These are phyloP conservation scores for Sebastolobus altivelis DNA, from an alignment of 2,797 vertebrate genomes.

Conservation along the genomic window DNA sequence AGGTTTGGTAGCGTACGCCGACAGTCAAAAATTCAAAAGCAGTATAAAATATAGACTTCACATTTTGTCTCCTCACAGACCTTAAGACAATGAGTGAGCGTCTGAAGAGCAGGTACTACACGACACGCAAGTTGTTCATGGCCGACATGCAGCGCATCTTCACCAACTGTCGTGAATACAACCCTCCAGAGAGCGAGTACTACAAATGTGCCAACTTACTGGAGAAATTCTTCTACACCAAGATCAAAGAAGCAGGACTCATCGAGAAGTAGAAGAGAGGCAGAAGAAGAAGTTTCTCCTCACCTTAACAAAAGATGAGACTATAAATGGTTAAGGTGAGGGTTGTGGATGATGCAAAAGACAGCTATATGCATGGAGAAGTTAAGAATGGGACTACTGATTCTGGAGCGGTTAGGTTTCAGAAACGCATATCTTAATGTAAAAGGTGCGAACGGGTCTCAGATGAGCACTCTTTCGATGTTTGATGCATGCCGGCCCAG, in stretches of 20 bases:
- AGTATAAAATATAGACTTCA: neutral
- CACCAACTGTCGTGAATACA: slow-evolving; percentile 99
- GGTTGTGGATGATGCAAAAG: slow-evolving; percentile 14
- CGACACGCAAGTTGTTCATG: slow-evolving; percentile 98
- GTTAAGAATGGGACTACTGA: slow-evolving; percentile 62
- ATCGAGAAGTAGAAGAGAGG: slow-evolving; percentile 89
- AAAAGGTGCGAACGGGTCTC: slow-evolving; percentile 39
- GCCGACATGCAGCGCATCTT: slow-evolving; percentile 99
- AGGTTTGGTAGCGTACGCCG: neutral
- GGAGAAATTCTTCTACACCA: slow-evolving; percentile 99
- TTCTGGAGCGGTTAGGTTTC: slow-evolving; percentile 38
- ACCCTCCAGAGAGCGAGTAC: slow-evolving; percentile 98
- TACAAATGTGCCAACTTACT: slow-evolving; percentile 99
- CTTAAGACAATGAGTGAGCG: slow-evolving; percentile 99
- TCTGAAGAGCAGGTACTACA: slow-evolving; percentile 98
- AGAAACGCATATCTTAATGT: slow-evolving; percentile 42
- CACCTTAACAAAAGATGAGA: slow-evolving; percentile 14
- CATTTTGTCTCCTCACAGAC: slow-evolving; percentile 82
- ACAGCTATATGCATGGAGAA: slow-evolving; percentile 12
- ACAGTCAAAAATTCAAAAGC: neutral
- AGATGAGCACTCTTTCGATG: slow-evolving; percentile 40
- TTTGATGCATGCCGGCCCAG: slow-evolving; percentile 40
- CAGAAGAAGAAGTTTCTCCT: neutral
- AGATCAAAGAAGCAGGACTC: slow-evolving; percentile 98
- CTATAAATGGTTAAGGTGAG: neutral